A percentile compares a stretch with the other conserved stretches of the same genome.
phyloP scores from a whole-genome alignment of 2,888 invertebrate genomes.

The Chrysodeixis includens region DNA sequence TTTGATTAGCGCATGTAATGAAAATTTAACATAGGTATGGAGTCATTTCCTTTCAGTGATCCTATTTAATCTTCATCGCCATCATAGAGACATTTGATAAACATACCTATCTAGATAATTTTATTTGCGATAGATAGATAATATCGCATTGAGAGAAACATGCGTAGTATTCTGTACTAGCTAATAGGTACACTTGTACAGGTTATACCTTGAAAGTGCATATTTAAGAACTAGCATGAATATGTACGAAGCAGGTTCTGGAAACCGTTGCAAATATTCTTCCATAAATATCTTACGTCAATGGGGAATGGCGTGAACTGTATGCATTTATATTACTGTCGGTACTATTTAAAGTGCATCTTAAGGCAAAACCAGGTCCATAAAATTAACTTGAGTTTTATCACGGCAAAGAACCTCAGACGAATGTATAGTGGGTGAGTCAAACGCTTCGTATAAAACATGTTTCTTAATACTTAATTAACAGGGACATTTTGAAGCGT shows the following conservation, averaged over 20 bases:
- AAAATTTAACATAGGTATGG: neutral
- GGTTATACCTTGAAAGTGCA: conserved; percentile 30
- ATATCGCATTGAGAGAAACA: neutral
- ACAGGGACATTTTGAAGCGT: conserved; percentile 38
- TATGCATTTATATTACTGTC: conserved; percentile 46
- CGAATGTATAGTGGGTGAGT: conserved; percentile 33
- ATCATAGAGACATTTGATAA: neutral
- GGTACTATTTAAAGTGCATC: conserved; percentile 21
- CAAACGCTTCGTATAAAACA: conserved; percentile 38
- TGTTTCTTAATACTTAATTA: conserved; percentile 54
- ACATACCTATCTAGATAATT: too few relatives aligned
- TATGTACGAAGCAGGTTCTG: conserved; percentile 36
- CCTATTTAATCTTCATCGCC: neutral
- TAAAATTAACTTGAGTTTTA: conserved; percentile 27
- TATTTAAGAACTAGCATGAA: conserved; percentile 41
- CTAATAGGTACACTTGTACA: conserved; percentile 32
- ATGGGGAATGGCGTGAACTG: conserved; percentile 32
- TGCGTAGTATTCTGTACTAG: neutral
- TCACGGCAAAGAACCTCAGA: conserved; percentile 12
- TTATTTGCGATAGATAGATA: neutral
- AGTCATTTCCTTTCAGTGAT: neutral
- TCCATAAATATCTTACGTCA: conserved; percentile 37
- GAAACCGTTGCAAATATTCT: conserved; percentile 35
- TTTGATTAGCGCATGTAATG: too few relatives aligned
- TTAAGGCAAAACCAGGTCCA: conserved; percentile 25